Evolutionary conservation across 1,140 invertebrate genomes (phyloP).

Genomic region (Psilanteris sp.): DNA sequence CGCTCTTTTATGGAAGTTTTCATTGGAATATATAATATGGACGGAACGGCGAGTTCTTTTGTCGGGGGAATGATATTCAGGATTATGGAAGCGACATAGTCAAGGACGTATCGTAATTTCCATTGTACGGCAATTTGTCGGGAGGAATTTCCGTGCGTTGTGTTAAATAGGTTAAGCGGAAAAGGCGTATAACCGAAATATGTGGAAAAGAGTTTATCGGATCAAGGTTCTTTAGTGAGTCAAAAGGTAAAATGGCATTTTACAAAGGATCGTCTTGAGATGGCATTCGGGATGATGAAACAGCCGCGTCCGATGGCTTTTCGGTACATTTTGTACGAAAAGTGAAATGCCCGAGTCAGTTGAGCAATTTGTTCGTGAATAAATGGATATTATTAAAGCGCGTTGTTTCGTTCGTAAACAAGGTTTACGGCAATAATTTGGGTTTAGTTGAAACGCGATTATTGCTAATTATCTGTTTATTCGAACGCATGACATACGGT

Average conservation of each 20-base stretch:
- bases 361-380: too few species aligned
- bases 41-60: constrained; percentile 17
- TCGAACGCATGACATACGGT: neutral
- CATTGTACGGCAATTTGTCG: constrained; percentile 23
- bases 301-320: too few species aligned
- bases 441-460: too few species aligned
- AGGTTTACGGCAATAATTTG: too few species aligned
- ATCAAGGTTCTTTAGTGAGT: constrained; percentile 5
- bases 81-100: constrained; percentile 1
- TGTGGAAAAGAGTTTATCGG: constrained; percentile 6
- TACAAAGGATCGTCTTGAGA: neutral
- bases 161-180: constrained; percentile 9
- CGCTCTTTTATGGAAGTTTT: neutral
- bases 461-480: neutral
- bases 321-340: too few species aligned
- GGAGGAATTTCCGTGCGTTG: constrained; percentile 21
- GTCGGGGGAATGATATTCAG: neutral
- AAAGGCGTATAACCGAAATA: constrained; percentile 7
- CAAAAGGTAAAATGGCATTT: neutral
- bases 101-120: constrained; percentile 5
- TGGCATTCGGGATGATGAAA: too few species aligned
- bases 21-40: constrained; percentile 2
- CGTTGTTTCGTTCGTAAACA: too few species aligned
- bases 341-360: too few species aligned
- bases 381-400: too few species aligned